These are phyloP conservation scores for Eilema depressum DNA, from an alignment of 2,888 invertebrate genomes.

Conservation along the genomic window DNA sequence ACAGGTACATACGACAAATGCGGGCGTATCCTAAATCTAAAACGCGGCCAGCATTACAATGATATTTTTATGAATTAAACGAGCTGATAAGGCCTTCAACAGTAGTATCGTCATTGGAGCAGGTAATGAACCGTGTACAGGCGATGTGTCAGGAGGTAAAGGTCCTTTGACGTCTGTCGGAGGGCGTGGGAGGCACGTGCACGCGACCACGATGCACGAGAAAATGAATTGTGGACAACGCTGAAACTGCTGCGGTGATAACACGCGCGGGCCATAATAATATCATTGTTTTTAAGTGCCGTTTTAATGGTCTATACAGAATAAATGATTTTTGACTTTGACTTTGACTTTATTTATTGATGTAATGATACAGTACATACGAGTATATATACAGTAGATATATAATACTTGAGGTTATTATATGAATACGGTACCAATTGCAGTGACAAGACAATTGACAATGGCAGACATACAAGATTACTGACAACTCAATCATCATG, in stretches of 20 bases:
- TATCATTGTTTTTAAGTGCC: no score
- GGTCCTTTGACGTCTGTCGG: constrained; percentile 35
- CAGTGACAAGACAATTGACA: no score
- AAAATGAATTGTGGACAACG: neutral
- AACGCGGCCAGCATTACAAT: neutral
- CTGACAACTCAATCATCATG: no score
- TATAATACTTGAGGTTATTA: no score
- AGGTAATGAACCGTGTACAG: constrained; percentile 44
- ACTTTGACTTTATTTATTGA: no score
- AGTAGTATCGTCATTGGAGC: constrained; percentile 17
- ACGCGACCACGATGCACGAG: neutral
- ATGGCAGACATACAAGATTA: no score
- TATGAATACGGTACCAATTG: no score
- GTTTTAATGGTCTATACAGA: no score
- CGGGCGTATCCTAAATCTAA: constrained; percentile 1
- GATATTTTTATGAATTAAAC: neutral
- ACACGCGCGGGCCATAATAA: neutral
- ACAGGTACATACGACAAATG: neutral
- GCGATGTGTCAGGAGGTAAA: constrained; percentile 18
- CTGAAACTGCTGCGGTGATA: neutral
- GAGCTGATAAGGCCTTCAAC: neutral
- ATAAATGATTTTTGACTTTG: no score
- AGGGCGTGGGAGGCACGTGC: neutral
- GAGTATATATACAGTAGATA: no score
- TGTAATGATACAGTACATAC: no score